Evolutionary conservation across 2,797 vertebrate species (phyloP).

Genomic region (Crotalus adamanteus): DNA sequence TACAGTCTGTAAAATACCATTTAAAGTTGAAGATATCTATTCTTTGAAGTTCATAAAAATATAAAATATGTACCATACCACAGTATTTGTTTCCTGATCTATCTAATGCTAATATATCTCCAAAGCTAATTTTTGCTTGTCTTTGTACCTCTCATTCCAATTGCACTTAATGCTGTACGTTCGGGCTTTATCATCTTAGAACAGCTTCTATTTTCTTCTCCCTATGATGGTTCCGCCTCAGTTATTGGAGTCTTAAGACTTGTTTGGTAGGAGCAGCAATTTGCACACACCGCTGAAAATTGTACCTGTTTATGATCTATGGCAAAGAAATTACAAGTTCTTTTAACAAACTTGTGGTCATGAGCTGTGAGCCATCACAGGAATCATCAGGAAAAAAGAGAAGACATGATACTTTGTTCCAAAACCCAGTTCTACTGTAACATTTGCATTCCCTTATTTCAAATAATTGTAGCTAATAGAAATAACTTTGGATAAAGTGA

Average conservation of each 20-base stretch:
- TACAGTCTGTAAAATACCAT: constrained; percentile 58
- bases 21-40: constrained; percentile 46
- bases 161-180: constrained; percentile 20
- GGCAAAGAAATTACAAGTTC: background rate
- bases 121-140: constrained; percentile 41
- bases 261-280: background rate
- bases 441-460: background rate
- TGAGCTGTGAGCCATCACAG: background rate
- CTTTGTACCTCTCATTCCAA: constrained; percentile 46
- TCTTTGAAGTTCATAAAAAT: constrained; percentile 59
- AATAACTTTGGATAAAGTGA: background rate
- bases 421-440: background rate
- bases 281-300: background rate
- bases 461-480: background rate
- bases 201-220: background rate
- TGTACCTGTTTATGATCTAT: background rate
- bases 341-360: background rate
- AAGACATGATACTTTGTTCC: background rate
- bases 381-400: background rate
- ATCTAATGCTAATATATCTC: constrained; percentile 22
- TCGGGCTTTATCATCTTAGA: background rate
- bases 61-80: constrained; percentile 49
- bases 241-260: background rate
- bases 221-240: background rate
- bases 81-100: constrained; percentile 52